Evolutionary conservation across 2,113 vertebrate genomes (phyloP).

Genomic region (Collichthys lucidus): DNA sequence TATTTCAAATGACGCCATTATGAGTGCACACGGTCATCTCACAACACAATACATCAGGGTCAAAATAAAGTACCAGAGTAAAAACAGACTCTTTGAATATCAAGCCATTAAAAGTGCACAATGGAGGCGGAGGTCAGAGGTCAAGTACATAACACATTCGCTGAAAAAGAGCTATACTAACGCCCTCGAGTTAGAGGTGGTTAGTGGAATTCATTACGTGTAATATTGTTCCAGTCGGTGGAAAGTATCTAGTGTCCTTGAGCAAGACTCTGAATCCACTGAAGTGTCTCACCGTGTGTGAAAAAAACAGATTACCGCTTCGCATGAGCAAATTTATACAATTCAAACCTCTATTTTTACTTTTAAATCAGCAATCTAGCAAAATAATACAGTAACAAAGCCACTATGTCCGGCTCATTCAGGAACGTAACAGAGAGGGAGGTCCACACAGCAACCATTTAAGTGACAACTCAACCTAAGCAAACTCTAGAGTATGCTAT

Average conservation of each 20-base stretch:
- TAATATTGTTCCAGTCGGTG: neutral
- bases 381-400: too few relatives aligned
- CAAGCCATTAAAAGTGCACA: slow-evolving; percentile 36
- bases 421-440: too few relatives aligned
- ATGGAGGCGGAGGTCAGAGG: slow-evolving; percentile 30
- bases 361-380: neutral
- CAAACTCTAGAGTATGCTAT: too few relatives aligned
- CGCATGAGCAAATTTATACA: neutral
- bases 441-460: too few relatives aligned
- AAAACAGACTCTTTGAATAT: slow-evolving; percentile 40
- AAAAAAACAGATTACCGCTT: neutral
- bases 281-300: neutral
- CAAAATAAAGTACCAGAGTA: slow-evolving; percentile 1
- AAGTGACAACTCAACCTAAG: too few relatives aligned
- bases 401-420: too few relatives aligned
- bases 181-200: slow-evolving; percentile 4
- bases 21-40: slow-evolving; percentile 12
- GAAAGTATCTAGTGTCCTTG: neutral
- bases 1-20: slow-evolving; percentile 40
- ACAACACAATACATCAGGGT: slow-evolving; percentile 28
- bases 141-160: slow-evolving; percentile 35
- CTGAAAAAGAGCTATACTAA: slow-evolving; percentile 8
- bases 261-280: slow-evolving; percentile 5
- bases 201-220: slow-evolving; percentile 18
- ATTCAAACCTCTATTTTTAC: neutral